Percentiles rank a stretch among this genome's conserved stretches.
phyloP scores from a whole-genome alignment of 2,888 invertebrate genomes.

The Dicycla oo region DNA sequence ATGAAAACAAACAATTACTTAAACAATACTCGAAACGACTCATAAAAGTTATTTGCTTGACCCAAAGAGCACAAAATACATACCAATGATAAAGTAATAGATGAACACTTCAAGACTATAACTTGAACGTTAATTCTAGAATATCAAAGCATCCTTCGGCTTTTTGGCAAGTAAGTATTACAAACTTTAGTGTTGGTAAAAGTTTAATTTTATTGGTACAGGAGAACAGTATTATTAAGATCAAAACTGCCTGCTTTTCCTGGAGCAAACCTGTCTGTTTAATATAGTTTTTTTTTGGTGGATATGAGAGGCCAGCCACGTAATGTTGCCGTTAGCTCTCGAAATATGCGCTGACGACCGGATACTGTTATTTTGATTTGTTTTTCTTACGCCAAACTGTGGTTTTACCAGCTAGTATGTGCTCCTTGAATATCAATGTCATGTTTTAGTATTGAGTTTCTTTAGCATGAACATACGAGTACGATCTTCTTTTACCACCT shows the following conservation, averaged over 20 bases:
- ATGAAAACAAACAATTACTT: no score
- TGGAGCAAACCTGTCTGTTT: conserved; percentile 35
- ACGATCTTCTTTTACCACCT: not conserved
- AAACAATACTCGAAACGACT: no score
- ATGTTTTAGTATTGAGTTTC: conserved; percentile 6
- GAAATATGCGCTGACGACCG: conserved; percentile 45
- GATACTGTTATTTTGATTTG: conserved; percentile 51
- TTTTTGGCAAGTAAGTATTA: not conserved
- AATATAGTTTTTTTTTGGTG: conserved; percentile 37
- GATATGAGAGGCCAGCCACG: conserved; percentile 32
- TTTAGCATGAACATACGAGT: not conserved
- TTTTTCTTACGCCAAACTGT: conserved; percentile 43
- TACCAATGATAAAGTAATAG: no score
- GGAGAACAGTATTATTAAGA: conserved; percentile 10
- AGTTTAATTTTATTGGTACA: not conserved
- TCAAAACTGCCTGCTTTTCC: conserved; percentile 18
- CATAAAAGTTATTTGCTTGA: no score
- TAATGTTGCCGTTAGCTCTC: conserved; percentile 52
- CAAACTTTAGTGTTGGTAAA: not conserved
- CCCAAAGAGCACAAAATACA: no score
- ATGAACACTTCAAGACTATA: not conserved
- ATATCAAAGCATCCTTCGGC: not conserved
- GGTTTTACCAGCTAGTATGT: conserved; percentile 31
- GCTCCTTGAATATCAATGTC: conserved; percentile 25
- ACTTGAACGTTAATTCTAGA: not conserved